Evolutionary conservation across 2,113 vertebrate species (phyloP).

Genomic region (Myotis davidii): DNA sequence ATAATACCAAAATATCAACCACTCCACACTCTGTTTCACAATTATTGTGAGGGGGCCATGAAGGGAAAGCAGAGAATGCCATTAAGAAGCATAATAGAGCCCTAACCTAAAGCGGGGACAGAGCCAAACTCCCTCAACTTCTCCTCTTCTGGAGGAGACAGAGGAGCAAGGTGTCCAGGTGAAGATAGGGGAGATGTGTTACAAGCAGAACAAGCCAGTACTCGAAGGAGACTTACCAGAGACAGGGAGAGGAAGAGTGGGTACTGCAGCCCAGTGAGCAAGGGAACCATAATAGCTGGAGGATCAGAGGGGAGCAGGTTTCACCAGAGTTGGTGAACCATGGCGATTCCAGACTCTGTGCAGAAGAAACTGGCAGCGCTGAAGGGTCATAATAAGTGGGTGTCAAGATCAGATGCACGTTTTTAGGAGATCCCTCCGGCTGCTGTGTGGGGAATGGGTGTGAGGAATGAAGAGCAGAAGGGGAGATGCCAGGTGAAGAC

Average conservation of each 20-base stretch:
- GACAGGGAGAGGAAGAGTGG: background rate
- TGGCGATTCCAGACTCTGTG: background rate
- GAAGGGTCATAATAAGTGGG: background rate
- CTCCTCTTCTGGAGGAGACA: background rate
- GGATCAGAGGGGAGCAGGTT: background rate
- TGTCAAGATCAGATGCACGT: background rate
- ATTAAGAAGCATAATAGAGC: background rate
- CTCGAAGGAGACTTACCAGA: background rate
- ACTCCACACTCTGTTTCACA: background rate
- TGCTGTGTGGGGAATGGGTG: background rate
- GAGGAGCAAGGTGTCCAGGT: background rate
- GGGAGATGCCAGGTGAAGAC: background rate
- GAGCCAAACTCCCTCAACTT: background rate
- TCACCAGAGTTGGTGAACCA: no score
- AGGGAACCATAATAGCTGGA: background rate
- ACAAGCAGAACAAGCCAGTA: background rate
- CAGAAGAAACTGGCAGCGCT: background rate
- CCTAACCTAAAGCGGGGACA: accelerated
- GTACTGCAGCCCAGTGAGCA: background rate
- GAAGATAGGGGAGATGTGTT: background rate
- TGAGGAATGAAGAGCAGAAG: background rate
- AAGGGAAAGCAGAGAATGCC: background rate
- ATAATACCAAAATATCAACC: background rate
- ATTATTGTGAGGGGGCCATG: background rate
- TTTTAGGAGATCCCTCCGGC: background rate